phyloP scores from a whole-genome alignment of 2,888 invertebrate genomes.

The Selenia dentaria region DNA sequence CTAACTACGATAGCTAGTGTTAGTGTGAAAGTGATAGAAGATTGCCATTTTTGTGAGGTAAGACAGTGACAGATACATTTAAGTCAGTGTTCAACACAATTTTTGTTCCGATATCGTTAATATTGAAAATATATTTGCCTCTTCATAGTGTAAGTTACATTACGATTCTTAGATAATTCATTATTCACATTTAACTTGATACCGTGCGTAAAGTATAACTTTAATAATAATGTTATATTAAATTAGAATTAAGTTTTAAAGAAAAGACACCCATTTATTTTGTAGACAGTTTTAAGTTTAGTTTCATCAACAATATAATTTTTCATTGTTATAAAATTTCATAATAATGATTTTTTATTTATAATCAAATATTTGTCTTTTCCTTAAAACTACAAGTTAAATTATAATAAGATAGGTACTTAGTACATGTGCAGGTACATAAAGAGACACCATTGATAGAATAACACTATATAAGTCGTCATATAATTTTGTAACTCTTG shows the following conservation, averaged over 20 bases:
- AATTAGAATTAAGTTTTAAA: neutral
- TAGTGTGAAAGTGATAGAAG: slow-evolving; percentile 48
- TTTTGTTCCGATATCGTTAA: slow-evolving; percentile 14
- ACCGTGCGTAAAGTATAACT: neutral
- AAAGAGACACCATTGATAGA: slow-evolving; percentile 11
- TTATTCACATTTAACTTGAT: slow-evolving; percentile 1
- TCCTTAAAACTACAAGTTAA: neutral
- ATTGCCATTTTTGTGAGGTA: slow-evolving; percentile 32
- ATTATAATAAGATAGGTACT: slow-evolving; percentile 7
- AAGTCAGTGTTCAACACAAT: slow-evolving; percentile 18
- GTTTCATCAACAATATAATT: too few species aligned
- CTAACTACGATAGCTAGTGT: slow-evolving; percentile 53
- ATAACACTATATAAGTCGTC: slow-evolving; percentile 2
- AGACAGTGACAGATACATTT: slow-evolving; percentile 27
- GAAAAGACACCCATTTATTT: too few species aligned
- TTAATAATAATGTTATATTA: too few species aligned
- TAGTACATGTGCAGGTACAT: slow-evolving; percentile 21
- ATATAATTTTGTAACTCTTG: slow-evolving; percentile 10
- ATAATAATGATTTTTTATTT: too few species aligned
- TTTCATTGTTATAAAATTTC: too few species aligned
- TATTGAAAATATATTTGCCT: slow-evolving; percentile 14
- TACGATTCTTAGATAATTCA: too few species aligned
- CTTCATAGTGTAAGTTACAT: neutral
- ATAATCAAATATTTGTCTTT: neutral
- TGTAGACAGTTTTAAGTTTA: too few species aligned